These are phyloP conservation scores for Drosophila kuntzei DNA, from an alignment of 2,888 invertebrate species.

Conservation along the genomic window DNA sequence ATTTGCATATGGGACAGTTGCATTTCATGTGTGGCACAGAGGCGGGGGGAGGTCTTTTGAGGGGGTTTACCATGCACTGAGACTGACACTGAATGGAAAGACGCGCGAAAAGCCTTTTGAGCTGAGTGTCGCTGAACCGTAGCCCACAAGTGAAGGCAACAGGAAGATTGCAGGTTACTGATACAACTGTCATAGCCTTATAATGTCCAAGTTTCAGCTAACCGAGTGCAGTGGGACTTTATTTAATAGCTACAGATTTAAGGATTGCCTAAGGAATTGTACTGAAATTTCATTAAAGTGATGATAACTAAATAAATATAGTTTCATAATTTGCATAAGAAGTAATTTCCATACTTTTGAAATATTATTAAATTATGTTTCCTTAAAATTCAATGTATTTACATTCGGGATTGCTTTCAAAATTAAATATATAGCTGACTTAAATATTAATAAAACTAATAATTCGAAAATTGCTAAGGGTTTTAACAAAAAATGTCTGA, in stretches of 20 bases:
- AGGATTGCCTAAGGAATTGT: constrained; percentile 16
- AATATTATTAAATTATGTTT: no score
- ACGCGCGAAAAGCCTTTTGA: constrained; percentile 63
- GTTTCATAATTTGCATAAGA: no score
- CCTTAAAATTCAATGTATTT: no score
- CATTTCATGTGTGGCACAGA: background rate
- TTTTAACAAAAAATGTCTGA: no score
- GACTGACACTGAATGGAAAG: constrained; percentile 61
- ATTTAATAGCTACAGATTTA: constrained; percentile 21
- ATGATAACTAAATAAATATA: no score
- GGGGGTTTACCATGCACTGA: background rate
- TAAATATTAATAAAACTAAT: no score
- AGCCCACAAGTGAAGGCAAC: constrained; percentile 1
- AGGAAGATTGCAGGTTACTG: constrained; percentile 35
- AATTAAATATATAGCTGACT: no score
- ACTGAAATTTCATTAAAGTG: background rate
- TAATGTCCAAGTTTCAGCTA: constrained; percentile 1
- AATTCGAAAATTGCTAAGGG: no score
- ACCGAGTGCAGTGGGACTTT: constrained; percentile 15
- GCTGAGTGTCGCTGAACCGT: constrained; percentile 72
- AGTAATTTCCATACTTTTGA: no score
- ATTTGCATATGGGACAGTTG: constrained; percentile 69
- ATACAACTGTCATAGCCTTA: constrained; percentile 6
- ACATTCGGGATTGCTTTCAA: no score
- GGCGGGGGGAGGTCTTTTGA: background rate